Percentiles rank a stretch among this genome's conserved stretches.
These are phyloP conservation scores for Hetaerina titia DNA, from an alignment of 2,888 invertebrate species.

Conservation along the genomic window DNA sequence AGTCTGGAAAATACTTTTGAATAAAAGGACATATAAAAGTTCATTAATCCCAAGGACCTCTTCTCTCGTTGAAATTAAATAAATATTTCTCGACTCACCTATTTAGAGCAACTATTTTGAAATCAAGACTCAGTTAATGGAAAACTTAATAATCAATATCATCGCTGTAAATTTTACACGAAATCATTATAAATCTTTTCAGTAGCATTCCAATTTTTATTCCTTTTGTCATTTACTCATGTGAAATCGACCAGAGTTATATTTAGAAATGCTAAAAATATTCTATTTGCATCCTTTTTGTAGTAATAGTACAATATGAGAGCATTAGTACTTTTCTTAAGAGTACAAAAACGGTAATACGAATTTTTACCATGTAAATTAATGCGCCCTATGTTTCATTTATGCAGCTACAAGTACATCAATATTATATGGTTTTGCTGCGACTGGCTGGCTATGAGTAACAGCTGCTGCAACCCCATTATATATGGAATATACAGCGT, in stretches of 20 bases:
- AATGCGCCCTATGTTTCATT: background rate
- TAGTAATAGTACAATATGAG: background rate
- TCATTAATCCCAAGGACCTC: no score
- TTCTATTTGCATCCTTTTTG: background rate
- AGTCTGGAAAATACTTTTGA: no score
- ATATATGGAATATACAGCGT: constrained; percentile 79
- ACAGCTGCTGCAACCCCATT: constrained; percentile 79
- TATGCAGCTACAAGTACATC: constrained; percentile 76
- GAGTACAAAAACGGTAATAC: background rate
- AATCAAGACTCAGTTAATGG: no score
- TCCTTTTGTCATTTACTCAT: no score
- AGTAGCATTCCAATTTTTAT: no score
- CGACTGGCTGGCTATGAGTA: constrained; percentile 78
- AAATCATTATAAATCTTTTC: no score
- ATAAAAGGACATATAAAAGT: no score
- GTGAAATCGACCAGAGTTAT: background rate
- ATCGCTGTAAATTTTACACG: no score
- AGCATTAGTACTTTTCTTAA: background rate
- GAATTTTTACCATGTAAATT: background rate
- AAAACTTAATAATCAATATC: no score
- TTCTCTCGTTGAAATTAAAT: no score
- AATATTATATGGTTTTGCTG: constrained; percentile 79
- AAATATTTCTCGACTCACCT: no score
- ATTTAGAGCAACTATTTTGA: no score
- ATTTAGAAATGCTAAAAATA: background rate